Base-by-base conservation (phyloP, 2,113 vertebrate species). In the Tychaedon coryphoeus region DNA sequence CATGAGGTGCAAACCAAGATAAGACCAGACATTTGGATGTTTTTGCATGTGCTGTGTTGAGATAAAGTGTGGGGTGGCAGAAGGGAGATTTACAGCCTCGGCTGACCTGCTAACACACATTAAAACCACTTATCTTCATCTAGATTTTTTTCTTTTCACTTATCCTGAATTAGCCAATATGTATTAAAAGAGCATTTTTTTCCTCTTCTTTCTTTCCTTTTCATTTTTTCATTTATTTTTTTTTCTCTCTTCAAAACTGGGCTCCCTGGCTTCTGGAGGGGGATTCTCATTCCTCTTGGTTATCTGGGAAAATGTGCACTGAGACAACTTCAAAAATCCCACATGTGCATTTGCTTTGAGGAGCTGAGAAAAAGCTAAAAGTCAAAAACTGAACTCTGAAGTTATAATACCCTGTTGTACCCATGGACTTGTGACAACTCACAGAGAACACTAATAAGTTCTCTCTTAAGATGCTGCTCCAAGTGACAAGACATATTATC, bases 1-100 rank as follows among this genome's bases (percentile, higher is more conserved):
- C 67, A 88, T 73, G 71, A 95, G 77, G 93, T 83, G 85, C 74
- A 95, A 95, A 87, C 47, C 67, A 40, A 95, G 96, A 95, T 92
- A 97, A 94, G 85, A 67, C 26, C 89, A 93, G 82, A 79, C 78
- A 76, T 90, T 95, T 70, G 78, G 50, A 86, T 83, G 60, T 60
- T 94, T 90, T 56, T 43, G 34, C 67, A 62, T 57, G 90, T 94
- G 75, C 80, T 95, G 67, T 17, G 24, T 66, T 54, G 84, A 96
- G 84, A 94, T 92, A 95, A 97, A 88, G 22, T 11, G 12, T 51
- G 38, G 43, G 42, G 67, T 83, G 75, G 72, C 79, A 93, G 86
- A 50, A 92, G 40, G n/a, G 57, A 92, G 84, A 90, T 92, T 95
- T 94, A 79, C 58, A 91, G 47, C 19, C 6, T 71, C 2, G 0